Base-by-base conservation (phyloP, 2,113 vertebrate species). In the Forbesichthys papilliferus region DNA sequence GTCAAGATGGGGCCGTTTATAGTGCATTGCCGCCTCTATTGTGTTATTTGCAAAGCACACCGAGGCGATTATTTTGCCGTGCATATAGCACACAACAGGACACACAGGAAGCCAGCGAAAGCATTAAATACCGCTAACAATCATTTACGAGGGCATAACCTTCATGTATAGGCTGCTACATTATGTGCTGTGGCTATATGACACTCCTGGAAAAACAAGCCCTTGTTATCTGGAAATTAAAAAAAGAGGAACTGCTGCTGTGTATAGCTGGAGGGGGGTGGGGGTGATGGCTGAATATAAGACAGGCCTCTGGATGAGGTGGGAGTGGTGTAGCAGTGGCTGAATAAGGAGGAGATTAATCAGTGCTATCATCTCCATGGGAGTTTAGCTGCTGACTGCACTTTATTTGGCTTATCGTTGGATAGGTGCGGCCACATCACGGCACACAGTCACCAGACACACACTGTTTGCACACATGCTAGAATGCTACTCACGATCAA, bases 321-420 rank as follows among this genome's bases (percentile, higher is more conserved):
- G 52, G n/a, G 47, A 20, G 12, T 51, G 72, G 67, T 71, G 71
- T 71, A 60, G 75, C 75, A 68, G 75, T 77, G 67, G 74, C 78
- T 81, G 82, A 82, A 86, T 86, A 73, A 73, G 86, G 84, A 83
- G 88, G 74, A 89, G 90, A 92, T 93, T 89, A 92, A 93, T 93
- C 91, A 90, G 88, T 73, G 62, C 55, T 84, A 83, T 90, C 85
- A 87, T 91, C 87, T 91, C 75, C 61, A 75, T 69, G 78, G 80
- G 77, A 83, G 75, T 86, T 86, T 76, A 83, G 83, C 87, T 85
- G 86, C 63, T 75, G 74, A 83, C 85, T 80, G 85, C 82, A 64
- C 82, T 89, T 92, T 87, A 84, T 84, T 83, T 69, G 72, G 71
- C 86, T 83, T 84, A 84, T 86, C 72, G 87, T 81, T 70, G 78